Base-by-base conservation (phyloP, 1,140 invertebrate genomes). In the Sarcophaga bullata region DNA sequence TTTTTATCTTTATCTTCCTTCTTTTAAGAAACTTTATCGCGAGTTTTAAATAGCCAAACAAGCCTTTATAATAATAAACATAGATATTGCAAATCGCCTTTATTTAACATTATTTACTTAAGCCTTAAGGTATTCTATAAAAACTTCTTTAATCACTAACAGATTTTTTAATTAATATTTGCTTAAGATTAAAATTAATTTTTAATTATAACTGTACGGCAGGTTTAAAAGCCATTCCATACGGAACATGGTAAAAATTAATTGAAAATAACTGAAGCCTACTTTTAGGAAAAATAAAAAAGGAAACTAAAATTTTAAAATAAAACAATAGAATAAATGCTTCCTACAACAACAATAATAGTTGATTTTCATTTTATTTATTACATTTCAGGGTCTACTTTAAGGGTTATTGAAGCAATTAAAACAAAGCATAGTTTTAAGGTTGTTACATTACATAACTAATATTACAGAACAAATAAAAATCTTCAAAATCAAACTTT, bases 241-340 rank as follows among this genome's bases (percentile, higher is more conserved):
- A 47, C 72, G 25, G 25, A 37, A 73, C 72, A 73, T 17, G 46
- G 19, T 9, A 47, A 47, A 7, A 73, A 73, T 17, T 50, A 78
- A 78, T 78, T 78, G 75, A 78, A 78, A 78, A 19, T 78, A 78
- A 78, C 49, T 78, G 50, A 50, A 50, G 48, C 75, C 15, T 50
- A 50, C 75, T 78, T 50, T 78, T 25, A 19, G 17, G 62, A 7
- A 72, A 1, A 37, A 37, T 37, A 2, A 37, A 37, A 4, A 37
- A 37, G 25, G 25, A 37, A 37, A 37, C 25, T 4, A 37, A 4
- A 37, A 37, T 2, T 37, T 37, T 37, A 37, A 37, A 37, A 1
- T 2, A 37, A 37, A 37, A 37, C 25, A 37, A 37, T 37, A 4
- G 1, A 37, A 37, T 37, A 37, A 37, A 37, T 37, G 25, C 25